Conservation (phyloP, 2,797 vertebrate genomes). For the Bovichtus diacanthus region DNA sequence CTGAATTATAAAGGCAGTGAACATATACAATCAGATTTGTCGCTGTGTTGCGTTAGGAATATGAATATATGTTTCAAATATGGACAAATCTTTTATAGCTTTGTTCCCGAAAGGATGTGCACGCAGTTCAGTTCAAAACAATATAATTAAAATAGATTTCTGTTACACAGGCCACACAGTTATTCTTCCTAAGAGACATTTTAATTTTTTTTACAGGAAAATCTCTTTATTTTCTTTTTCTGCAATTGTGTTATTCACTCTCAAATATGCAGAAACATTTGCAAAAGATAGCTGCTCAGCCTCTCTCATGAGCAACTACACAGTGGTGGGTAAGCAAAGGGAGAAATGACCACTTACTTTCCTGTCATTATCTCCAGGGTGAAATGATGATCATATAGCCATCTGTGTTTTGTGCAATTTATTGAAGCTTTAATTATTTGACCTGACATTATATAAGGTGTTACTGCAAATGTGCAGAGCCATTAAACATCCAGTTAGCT, state of each 20-base stretch:
- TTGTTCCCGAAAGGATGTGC: conserved; percentile 1
- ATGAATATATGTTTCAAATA: not conserved
- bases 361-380: not conserved
- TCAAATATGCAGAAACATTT: conserved; percentile 11
- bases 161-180: not conserved
- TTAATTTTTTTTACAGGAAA: not conserved
- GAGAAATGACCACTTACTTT: not conserved
- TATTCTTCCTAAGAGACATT: not conserved
- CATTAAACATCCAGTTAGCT: not conserved
- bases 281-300: not conserved
- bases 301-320: not conserved
- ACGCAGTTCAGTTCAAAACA: not conserved
- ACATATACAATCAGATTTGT: conserved; percentile 16
- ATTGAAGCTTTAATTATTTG: not conserved
- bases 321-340: not conserved
- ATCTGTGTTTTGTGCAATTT: conserved; percentile 7
- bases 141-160: not conserved
- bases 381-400: not conserved
- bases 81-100: not conserved
- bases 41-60: not conserved
- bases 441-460: not conserved
- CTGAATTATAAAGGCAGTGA: conserved; percentile 18
- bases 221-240: not conserved
- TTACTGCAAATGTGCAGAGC: not conserved
- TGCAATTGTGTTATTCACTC: not conserved